Percentiles rank a stretch among this genome's conserved stretches.
phyloP scores from a whole-genome alignment of 2,888 invertebrate genomes.

The Leucozona laternaria region DNA sequence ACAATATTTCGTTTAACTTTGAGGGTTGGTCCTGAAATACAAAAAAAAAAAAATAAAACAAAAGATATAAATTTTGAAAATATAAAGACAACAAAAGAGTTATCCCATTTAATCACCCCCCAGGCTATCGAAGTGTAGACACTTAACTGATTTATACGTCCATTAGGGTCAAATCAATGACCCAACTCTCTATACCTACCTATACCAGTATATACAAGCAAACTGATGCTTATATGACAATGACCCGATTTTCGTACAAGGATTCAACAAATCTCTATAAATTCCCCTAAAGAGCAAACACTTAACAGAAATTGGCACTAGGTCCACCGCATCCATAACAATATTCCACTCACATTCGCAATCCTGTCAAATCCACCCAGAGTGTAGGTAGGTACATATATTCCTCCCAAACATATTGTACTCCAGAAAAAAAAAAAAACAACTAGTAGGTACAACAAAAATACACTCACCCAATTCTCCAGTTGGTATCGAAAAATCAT shows the following conservation, averaged over 20 bases:
- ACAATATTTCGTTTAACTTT: constrained; percentile 92
- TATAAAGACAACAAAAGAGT: not conserved
- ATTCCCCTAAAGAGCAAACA: constrained; percentile 35
- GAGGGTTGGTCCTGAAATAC: constrained; percentile 89
- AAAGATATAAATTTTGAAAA: not conserved
- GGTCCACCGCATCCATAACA: constrained; percentile 19
- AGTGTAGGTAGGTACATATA: too few relatives aligned
- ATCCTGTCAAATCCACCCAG: not conserved
- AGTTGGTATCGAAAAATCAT: constrained; percentile 92
- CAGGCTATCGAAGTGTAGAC: not conserved
- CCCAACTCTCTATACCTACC: not conserved
- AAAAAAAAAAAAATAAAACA: not conserved
- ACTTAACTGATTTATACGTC: constrained; percentile 26
- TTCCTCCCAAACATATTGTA: not conserved
- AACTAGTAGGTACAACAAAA: not conserved
- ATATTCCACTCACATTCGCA: constrained; percentile 11
- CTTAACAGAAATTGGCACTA: constrained; percentile 50
- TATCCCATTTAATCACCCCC: not conserved
- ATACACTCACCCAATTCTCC: constrained; percentile 88
- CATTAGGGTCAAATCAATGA: constrained; percentile 37
- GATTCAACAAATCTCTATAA: constrained; percentile 23
- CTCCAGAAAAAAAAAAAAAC: not conserved
- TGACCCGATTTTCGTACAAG: constrained; percentile 42
- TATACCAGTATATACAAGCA: not conserved
- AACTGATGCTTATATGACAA: constrained; percentile 31